Conservation (phyloP, 2,888 invertebrate species). For the Pyrgus malvae region DNA sequence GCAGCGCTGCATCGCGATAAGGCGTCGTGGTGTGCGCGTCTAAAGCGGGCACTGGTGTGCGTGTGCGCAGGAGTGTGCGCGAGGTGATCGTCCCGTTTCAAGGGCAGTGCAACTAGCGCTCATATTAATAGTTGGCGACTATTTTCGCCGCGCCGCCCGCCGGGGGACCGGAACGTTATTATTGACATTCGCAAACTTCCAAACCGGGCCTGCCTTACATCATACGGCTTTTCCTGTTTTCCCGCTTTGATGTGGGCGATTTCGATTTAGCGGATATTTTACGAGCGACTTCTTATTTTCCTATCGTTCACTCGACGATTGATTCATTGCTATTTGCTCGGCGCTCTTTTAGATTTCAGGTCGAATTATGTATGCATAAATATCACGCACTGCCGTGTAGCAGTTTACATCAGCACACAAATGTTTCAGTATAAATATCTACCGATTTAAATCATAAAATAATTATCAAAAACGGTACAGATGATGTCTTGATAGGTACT, state of each 20-base stretch:
- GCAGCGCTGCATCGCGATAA: constrained; percentile 68
- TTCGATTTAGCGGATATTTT: background rate
- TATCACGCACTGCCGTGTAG: background rate
- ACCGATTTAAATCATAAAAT: no score
- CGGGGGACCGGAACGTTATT: constrained; percentile 75
- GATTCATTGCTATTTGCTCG: constrained; percentile 7
- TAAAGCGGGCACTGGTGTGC: constrained; percentile 32
- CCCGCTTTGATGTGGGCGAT: constrained; percentile 24
- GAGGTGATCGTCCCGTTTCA: constrained; percentile 80
- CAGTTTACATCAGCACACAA: constrained; percentile 8
- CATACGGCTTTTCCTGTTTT: constrained; percentile 46
- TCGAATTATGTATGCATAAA: background rate
- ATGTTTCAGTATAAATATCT: background rate
- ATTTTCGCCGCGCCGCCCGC: constrained; percentile 73
- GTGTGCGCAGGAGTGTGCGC: constrained; percentile 61
- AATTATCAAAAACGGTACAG: no score
- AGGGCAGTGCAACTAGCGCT: constrained; percentile 79
- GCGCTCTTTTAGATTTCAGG: background rate
- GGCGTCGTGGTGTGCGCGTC: constrained; percentile 43
- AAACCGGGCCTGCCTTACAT: constrained; percentile 55
- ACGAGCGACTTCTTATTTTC: constrained; percentile 16
- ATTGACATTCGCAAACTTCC: constrained; percentile 77
- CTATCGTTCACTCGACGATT: constrained; percentile 1
- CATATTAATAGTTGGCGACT: constrained; percentile 79
- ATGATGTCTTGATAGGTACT: no score